A percentile compares a stretch with the other conserved stretches of the same genome.
Conservation (phyloP, 2,888 invertebrate species). For the Pammene aurita region DNA sequence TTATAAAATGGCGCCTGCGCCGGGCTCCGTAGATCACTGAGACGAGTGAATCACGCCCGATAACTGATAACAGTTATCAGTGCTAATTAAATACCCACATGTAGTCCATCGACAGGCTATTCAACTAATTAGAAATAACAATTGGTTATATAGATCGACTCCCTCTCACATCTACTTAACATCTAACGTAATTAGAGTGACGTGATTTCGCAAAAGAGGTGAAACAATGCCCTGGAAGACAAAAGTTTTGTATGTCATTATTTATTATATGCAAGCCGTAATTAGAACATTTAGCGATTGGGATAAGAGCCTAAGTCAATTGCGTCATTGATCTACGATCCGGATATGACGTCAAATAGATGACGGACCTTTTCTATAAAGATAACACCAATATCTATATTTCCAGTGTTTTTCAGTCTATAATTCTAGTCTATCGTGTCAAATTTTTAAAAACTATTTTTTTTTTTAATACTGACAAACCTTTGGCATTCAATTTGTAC, state of each 20-base stretch:
- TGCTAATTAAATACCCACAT: constrained; percentile 18
- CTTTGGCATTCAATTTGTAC: no score
- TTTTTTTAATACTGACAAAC: no score
- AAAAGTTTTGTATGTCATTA: no score
- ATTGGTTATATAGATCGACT: not conserved
- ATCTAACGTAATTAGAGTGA: no score
- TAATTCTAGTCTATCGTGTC: no score
- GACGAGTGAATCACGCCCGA: constrained; percentile 29
- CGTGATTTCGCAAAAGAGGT: no score
- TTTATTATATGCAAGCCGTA: no score
- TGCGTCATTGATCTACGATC: not conserved
- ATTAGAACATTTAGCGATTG: not conserved
- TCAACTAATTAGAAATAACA: constrained; percentile 3
- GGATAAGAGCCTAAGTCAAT: not conserved
- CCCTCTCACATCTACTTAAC: no score
- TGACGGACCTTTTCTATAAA: not conserved
- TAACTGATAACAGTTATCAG: constrained; percentile 17
- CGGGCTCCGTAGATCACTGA: not conserved
- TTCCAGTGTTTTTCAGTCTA: no score
- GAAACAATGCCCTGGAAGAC: no score
- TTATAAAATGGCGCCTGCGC: constrained; percentile 4
- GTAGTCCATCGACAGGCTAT: constrained; percentile 9
- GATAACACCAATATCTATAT: not conserved
- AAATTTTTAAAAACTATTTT: no score
- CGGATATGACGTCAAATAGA: not conserved